Percentiles rank a stretch among this genome's conserved stretches.
Conservation (phyloP, 1,140 invertebrate genomes). For the Bombus terrestris region DNA sequence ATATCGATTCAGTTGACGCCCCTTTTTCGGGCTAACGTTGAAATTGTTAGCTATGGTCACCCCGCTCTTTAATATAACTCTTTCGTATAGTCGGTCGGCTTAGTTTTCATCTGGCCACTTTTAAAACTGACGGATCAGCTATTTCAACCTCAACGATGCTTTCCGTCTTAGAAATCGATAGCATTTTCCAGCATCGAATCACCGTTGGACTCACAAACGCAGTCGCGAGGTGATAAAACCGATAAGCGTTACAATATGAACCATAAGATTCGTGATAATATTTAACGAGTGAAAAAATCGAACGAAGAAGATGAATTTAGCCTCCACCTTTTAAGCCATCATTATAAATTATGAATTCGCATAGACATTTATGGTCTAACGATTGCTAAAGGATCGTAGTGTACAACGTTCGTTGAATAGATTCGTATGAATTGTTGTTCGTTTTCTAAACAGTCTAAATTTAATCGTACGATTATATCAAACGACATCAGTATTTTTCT, state of each 20-base stretch:
- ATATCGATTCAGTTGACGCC: conserved; percentile 24
- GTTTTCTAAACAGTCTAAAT: no score
- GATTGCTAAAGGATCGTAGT: no score
- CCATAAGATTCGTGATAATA: not conserved
- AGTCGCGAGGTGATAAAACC: not conserved
- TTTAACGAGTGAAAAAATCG: not conserved
- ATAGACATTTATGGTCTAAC: no score
- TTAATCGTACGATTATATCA: no score
- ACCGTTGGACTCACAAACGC: not conserved
- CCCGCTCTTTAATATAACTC: not conserved
- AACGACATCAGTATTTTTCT: no score
- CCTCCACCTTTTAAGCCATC: fast-evolving
- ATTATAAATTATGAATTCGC: no score
- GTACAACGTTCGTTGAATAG: no score
- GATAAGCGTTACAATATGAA: not conserved
- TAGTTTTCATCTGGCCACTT: not conserved
- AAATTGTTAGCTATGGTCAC: not conserved
- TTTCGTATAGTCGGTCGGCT: not conserved
- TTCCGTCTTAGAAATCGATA: conserved; percentile 32
- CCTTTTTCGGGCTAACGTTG: conserved; percentile 2
- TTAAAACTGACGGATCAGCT: conserved; percentile 29
- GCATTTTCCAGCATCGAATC: not conserved
- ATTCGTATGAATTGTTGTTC: no score
- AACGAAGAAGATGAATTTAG: no score
- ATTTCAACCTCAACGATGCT: conserved; percentile 3